Evolutionary conservation across 2,888 invertebrate genomes (phyloP).

Genomic region (Heliconius sara): DNA sequence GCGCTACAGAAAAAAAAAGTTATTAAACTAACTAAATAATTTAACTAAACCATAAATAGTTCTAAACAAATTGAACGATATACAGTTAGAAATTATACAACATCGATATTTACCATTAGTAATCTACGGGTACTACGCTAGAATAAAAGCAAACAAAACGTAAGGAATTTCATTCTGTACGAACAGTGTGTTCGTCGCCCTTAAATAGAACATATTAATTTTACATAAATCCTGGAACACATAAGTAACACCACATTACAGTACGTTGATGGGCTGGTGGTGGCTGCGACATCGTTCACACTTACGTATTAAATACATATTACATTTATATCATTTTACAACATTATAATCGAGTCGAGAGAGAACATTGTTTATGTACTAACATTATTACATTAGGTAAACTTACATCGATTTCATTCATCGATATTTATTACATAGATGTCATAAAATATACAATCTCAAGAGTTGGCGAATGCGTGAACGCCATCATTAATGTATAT

Average conservation of each 20-base stretch:
- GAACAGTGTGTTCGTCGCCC: constrained; percentile 11
- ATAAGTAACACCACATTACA: constrained; percentile 19
- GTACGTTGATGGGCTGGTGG: constrained; percentile 29
- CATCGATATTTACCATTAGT: constrained; percentile 50
- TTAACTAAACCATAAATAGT: constrained; percentile 57
- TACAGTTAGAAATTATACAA: constrained; percentile 67
- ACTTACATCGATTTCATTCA: neutral
- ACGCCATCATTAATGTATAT: neutral
- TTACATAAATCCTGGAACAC: constrained; percentile 30
- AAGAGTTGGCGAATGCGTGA: constrained; percentile 3
- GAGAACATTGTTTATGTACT: constrained; percentile 21
- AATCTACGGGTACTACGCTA: constrained; percentile 30
- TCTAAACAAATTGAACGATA: constrained; percentile 58
- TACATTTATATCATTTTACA: constrained; percentile 17
- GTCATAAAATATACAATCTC: constrained; percentile 26
- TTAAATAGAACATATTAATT: constrained; percentile 13
- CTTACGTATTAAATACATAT: constrained; percentile 29
- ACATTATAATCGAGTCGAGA: constrained; percentile 17
- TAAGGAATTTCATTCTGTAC: constrained; percentile 20
- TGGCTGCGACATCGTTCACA: neutral
- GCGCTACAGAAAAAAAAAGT: neutral
- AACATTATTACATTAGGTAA: constrained; percentile 16
- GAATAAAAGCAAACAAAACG: constrained; percentile 23
- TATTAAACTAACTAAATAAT: constrained; percentile 51
- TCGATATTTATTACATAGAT: constrained; percentile 3